phyloP scores from a whole-genome alignment of 1,140 invertebrate species.

The Eumaeus atala region DNA sequence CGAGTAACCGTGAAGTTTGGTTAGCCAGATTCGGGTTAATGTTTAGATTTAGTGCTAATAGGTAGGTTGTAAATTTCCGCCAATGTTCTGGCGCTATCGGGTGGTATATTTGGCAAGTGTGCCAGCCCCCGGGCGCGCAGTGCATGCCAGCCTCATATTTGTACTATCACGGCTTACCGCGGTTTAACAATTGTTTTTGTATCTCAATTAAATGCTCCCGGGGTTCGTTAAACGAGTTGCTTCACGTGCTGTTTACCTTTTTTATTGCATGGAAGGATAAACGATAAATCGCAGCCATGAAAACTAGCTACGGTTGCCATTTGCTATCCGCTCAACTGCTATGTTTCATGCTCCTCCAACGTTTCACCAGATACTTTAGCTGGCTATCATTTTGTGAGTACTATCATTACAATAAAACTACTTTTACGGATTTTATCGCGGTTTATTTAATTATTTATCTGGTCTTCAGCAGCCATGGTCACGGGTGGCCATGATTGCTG shows the following conservation, averaged over 20 bases:
- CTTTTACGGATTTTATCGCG: too few species aligned
- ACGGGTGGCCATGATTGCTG: too few species aligned
- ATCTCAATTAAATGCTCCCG: slow-evolving; percentile 16
- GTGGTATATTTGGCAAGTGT: slow-evolving; percentile 66
- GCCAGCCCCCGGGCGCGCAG: slow-evolving; percentile 39
- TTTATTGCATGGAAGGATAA: too few species aligned
- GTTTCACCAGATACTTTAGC: too few species aligned
- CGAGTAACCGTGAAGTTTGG: slow-evolving; percentile 61
- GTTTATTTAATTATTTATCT: too few species aligned
- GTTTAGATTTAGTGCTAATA: slow-evolving; percentile 74
- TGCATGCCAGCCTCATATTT: slow-evolving; percentile 59
- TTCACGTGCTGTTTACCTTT: not conserved
- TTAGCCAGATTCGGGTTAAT: slow-evolving; percentile 69
- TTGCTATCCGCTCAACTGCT: too few species aligned
- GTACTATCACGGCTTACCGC: slow-evolving; percentile 41
- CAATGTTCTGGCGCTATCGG: slow-evolving; percentile 67
- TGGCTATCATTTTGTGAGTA: too few species aligned
- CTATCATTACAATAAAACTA: too few species aligned
- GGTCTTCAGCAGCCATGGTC: too few species aligned
- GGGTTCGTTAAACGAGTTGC: not conserved
- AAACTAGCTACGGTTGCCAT: too few species aligned
- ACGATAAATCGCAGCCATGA: too few species aligned
- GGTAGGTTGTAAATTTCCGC: slow-evolving; percentile 66
- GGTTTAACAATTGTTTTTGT: slow-evolving; percentile 57
- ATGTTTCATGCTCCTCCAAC: too few species aligned